These are phyloP conservation scores for Cyanoderma ruficeps DNA, from an alignment of 2,113 vertebrate genomes.

Conservation along the genomic window DNA sequence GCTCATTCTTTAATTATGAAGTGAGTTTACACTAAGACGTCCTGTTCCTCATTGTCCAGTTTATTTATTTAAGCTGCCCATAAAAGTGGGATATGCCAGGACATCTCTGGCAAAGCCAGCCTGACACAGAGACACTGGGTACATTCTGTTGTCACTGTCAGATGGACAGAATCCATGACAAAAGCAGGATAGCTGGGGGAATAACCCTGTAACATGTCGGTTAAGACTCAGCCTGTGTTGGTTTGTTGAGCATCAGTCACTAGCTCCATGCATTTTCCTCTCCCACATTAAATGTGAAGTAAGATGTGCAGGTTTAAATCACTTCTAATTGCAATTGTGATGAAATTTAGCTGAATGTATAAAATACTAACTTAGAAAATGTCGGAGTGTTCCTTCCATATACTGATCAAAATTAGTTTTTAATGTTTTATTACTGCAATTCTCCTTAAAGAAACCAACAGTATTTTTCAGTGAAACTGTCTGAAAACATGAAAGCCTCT, in stretches of 20 bases:
- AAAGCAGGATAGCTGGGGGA: background rate
- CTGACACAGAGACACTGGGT: background rate
- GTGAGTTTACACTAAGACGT: background rate
- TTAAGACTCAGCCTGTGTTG: background rate
- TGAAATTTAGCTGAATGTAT: background rate
- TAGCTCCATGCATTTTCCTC: background rate
- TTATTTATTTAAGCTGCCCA: background rate
- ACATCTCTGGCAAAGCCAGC: background rate
- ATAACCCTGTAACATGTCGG: background rate
- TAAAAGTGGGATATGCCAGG: background rate
- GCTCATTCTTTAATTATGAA: background rate
- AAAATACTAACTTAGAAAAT: background rate
- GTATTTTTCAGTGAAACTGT: conserved; percentile 99
- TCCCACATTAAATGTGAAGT: background rate
- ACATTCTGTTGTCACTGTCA: background rate
- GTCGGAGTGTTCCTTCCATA: background rate
- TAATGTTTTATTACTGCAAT: background rate
- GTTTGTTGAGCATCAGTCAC: background rate
- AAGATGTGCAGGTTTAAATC: background rate
- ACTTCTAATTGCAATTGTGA: background rate
- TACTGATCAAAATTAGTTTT: background rate
- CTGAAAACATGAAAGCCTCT: conserved; percentile 96
- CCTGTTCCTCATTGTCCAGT: background rate
- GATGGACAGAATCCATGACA: background rate
- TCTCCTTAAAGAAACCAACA: conserved; percentile 80